Evolutionary conservation across 2,888 invertebrate genomes (phyloP), one percentile per base, ranked within the genome.

Genomic region (Scaptomyza flava): DNA sequence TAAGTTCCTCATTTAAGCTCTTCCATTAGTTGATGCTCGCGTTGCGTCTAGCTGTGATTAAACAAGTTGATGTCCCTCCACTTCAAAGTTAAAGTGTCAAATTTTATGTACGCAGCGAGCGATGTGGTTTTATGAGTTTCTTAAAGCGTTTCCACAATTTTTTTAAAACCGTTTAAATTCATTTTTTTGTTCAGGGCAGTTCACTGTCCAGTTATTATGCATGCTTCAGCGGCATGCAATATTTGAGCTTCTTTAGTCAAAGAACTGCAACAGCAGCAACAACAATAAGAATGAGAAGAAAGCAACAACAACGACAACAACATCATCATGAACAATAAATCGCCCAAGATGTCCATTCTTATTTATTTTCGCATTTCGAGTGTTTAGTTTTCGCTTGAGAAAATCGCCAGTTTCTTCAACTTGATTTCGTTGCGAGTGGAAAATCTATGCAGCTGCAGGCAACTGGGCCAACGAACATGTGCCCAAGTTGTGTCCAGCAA

Each of bases 331-430:
- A 63, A 77, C 85, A 87, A 83, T 85, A 87, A 87, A 87, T 83
- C 80, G 87, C 74, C 74, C 86, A 76, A 78, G 78, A 80, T 87
- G 83, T 85, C 83, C 78, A 85, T 76, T 85, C 80, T 80, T 84
- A 84, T 84, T 84, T 84, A 86, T 84, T 87, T 85, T 87, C 79
- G 65, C 83, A 87, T 87, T 78, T 88, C 88, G 71, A 85, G 86
- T 85, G 88, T 87, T 85, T 85, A 85, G 81, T 83, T 85, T 88
- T 83, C 85, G 85, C 88, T 87, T 76, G 84, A 87, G 74, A 86
- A 84, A 85, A 88, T 85, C 81, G 79, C 86, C 83, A 84, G 85
- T 86, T 83, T 81, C 77, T 46, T 77, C 88, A 77, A 81, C 83
- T 79, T 79, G 62, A 83, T 86, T 78, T 76, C 66, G 54, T 27